phyloP scores from a whole-genome alignment of 2,113 vertebrate genomes.

The Mellivora capensis region DNA sequence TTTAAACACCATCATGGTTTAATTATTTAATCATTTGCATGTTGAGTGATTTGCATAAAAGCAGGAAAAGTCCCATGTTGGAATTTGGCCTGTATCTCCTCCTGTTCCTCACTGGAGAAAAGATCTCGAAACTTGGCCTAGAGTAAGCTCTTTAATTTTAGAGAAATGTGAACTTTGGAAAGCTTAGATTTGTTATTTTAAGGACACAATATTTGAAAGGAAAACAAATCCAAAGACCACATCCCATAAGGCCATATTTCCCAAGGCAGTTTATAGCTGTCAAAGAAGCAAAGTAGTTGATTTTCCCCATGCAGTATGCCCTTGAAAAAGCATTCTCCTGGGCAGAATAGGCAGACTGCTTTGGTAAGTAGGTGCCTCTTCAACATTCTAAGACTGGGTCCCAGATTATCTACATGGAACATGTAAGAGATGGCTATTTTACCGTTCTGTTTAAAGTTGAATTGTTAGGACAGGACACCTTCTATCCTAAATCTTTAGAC shows the following conservation, averaged over 20 bases:
- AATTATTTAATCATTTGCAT: slow-evolving; percentile 72
- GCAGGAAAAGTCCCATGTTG: slow-evolving; percentile 66
- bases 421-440: background rate
- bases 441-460: background rate
- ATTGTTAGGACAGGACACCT: background rate
- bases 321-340: background rate
- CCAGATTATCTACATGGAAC: background rate
- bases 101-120: background rate
- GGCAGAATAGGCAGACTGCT: background rate
- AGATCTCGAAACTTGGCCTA: background rate
- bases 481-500: slow-evolving; percentile 35
- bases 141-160: background rate
- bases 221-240: slow-evolving; percentile 36
- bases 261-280: background rate
- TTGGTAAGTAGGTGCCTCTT: background rate
- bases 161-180: slow-evolving; percentile 41
- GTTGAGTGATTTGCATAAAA: slow-evolving; percentile 74
- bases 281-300: background rate
- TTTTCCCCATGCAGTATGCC: background rate
- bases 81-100: slow-evolving; percentile 45
- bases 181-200: slow-evolving; percentile 57
- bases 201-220: slow-evolving; percentile 48
- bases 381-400: background rate
- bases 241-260: background rate
- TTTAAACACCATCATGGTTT: slow-evolving; percentile 61